Conservation (phyloP, 2,797 vertebrate genomes). For the Sebastes kiyomatsui region DNA sequence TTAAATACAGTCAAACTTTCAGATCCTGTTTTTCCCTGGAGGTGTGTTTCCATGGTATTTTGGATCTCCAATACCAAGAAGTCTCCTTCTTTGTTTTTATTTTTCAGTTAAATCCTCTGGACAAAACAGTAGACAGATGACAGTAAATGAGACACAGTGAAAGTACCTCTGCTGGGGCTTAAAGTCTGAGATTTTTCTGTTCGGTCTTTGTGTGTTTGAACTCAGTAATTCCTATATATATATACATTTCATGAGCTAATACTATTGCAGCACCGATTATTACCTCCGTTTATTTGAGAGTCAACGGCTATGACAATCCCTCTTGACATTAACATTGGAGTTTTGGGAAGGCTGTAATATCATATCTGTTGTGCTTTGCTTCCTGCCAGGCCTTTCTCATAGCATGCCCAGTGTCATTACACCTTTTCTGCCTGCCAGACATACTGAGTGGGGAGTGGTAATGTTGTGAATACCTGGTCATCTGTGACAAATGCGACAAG, state of each 20-base stretch:
- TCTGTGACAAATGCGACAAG: conserved; percentile 31
- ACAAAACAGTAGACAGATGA: background rate
- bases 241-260: background rate
- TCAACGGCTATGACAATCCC: background rate
- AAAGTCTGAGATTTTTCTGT: background rate
- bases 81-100: background rate
- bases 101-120: background rate
- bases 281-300: background rate
- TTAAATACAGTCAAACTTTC: conserved; percentile 11
- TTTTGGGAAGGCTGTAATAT: conserved; percentile 15
- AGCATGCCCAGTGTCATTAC: background rate
- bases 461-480: conserved; percentile 53
- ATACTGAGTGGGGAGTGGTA: conserved; percentile 29
- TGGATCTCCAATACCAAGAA: background rate
- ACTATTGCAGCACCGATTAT: background rate
- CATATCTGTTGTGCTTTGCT: conserved; percentile 1
- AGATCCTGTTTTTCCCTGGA: background rate
- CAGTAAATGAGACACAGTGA: background rate
- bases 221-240: background rate
- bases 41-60: conserved; percentile 13
- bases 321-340: conserved; percentile 10
- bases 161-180: background rate
- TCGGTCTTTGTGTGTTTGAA: background rate
- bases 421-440: conserved; percentile 30
- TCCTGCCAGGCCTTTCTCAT: conserved; percentile 12